Base-by-base conservation (phyloP, 2,113 vertebrate species). In the Perca fluviatilis region DNA sequence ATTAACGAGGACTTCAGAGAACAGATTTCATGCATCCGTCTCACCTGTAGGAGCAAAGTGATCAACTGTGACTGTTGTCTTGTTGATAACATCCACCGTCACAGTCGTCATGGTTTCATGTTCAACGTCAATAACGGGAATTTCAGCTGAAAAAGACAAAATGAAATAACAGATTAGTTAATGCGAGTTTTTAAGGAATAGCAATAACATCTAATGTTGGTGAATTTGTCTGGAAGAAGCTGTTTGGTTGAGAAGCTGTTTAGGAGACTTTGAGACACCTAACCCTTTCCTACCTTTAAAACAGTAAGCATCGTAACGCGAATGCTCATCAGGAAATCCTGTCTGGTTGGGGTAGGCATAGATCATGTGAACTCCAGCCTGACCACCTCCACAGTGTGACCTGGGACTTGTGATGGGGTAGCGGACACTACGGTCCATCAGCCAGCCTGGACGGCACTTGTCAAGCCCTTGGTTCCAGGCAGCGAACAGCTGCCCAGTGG, bases 401-500 rank as follows among this genome's bases (percentile, higher is more conserved):
- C 95, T 94, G 2, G 97, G 94, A 13, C 62, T 95, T 15, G 95
- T 94, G 16, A 99, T 96, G 21, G 98, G 97, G 78, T 97, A 99
- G 19, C 97, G 97, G 74, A 99, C 95, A 27, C 96, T 99, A 87
- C 96, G 95, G 0, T 99, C 98, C 0, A 96, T 88, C 76, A 99
- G 84, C 98, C 98, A 99, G 83, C 98, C 98, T 0, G 98, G 96
- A 0, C 95, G 95, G 72, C 98, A 99, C 88, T 96, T 96, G 89
- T 99, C 97, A 51, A 98, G 85, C 6, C 98, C 98, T 3, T 88
- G 94, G 79, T 91, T 97, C 98, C 98, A 99, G 79, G 98, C 97
- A 0, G 97, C 96, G 0, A 97, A 96, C 16, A 99, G 94, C 71
- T 99, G 96, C 0, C 96, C 98, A 0, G 96, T 96, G 47, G 96